Evolutionary conservation across 1,140 invertebrate genomes (phyloP), one percentile per base, ranked within the genome.

Genomic region (Microplitis demolitor): DNA sequence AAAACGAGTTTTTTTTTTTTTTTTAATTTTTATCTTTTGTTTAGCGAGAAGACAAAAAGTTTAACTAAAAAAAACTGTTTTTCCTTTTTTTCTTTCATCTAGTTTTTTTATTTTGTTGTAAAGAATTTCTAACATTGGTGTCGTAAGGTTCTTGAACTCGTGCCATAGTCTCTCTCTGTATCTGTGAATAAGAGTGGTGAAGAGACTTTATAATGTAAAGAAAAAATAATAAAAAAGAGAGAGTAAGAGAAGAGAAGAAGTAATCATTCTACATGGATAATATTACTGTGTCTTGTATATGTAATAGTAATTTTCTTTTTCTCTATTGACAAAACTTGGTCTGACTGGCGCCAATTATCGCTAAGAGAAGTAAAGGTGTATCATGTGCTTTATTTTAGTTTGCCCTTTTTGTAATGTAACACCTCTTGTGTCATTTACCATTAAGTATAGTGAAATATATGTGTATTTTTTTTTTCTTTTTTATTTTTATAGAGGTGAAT

Each of bases 91-190:
- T 24, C 24, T 24, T 24, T 24, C 24, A 24, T 24, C 24, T 24
- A 24, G 24, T 14, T 66, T 66, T 51, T 34, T 37, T 35, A 62
- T 62, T 37, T 37, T 62, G 5, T n/a, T 35, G 13, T 35, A n/a
- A 39, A 62, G 54, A 58, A 60, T 61, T 39, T 34, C 14, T 16
- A 69, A 60, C 37, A 69, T 70, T 63, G 35, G 58, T 71, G 60
- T 37, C 16, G 31, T 24, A 34, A 62, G 69, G 69, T 71, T 71
- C 45, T 71, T 71, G 69, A 71, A 71, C 69, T 64, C 69, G 4
- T 62, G 69, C 31, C 34, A 62, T 13, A 60, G 68, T 70, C 68
- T 45, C 39, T 45, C 39, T 45, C 39, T 6, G 39, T 45, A 45
- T 45, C 39, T 45, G 39, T 45, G 39, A 45, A 45, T 9, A 45